These are phyloP conservation scores for Drosophila robusta DNA, from an alignment of 2,888 invertebrate species.

Conservation along the genomic window DNA sequence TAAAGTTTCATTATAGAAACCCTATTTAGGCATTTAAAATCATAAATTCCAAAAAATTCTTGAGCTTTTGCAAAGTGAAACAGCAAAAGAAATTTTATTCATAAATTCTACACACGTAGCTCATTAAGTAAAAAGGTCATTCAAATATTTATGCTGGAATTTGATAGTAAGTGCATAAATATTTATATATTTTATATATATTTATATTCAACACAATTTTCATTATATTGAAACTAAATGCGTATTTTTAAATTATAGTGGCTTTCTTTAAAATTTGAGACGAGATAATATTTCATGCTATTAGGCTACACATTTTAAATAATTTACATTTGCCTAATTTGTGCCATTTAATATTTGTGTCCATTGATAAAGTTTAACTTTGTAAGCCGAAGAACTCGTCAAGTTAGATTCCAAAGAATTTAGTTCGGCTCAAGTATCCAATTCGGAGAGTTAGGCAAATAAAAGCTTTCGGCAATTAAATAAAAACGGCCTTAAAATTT, in stretches of 20 bases:
- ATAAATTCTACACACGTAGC: background rate
- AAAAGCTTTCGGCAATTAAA: constrained; percentile 28
- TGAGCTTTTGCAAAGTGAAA: background rate
- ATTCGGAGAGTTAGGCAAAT: background rate
- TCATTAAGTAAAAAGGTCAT: background rate
- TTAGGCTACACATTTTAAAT: constrained; percentile 2
- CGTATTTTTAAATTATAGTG: background rate
- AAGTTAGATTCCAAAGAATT: constrained; percentile 1
- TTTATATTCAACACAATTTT: constrained; percentile 1
- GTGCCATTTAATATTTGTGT: background rate
- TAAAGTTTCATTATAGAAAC: too few species aligned
- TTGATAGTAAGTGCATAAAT: constrained; percentile 7
- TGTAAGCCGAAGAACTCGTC: constrained; percentile 5
- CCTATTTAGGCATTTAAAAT: too few species aligned
- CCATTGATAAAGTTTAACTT: constrained; percentile 15
- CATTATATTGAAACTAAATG: constrained; percentile 9
- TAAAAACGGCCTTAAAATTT: constrained; percentile 2
- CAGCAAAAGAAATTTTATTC: background rate
- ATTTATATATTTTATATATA: constrained; percentile 1
- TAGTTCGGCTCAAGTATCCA: background rate
- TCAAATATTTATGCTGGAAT: background rate
- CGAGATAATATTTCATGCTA: constrained; percentile 7
- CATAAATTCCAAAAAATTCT: too few species aligned
- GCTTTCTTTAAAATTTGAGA: background rate
- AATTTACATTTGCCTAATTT: constrained; percentile 3